Conservation (phyloP, 2,113 vertebrate genomes). For the Barbus barbus region DNA sequence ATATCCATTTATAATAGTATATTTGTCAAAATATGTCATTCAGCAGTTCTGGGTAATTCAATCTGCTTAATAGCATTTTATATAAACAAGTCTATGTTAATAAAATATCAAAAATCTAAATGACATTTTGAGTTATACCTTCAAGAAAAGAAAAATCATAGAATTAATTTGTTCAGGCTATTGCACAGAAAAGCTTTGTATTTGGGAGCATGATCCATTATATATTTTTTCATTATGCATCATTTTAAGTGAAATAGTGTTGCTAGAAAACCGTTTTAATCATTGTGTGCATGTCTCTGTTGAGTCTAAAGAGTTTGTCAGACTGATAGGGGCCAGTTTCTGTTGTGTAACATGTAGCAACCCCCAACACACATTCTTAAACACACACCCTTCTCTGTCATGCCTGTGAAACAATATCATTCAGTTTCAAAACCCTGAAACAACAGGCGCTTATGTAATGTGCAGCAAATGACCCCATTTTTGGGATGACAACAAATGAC, state of each 20-base stretch:
- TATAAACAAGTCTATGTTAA: background rate
- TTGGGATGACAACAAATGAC: slow-evolving; percentile 36
- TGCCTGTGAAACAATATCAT: slow-evolving; percentile 49
- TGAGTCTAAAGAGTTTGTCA: background rate
- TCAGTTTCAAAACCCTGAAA: slow-evolving; percentile 43
- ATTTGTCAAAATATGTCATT: background rate
- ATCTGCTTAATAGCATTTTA: no score
- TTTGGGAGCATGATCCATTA: background rate
- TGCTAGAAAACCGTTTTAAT: background rate
- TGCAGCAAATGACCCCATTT: slow-evolving; percentile 38
- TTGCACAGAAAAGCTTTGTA: background rate
- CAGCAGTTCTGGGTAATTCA: no score
- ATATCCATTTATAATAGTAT: slow-evolving; percentile 8
- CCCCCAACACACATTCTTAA: slow-evolving; percentile 30
- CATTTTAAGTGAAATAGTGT: background rate
- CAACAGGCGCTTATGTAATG: slow-evolving; percentile 55
- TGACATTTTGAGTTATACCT: background rate
- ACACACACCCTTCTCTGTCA: slow-evolving; percentile 53
- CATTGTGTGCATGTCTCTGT: background rate
- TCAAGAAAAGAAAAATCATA: no score
- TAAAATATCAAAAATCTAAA: background rate
- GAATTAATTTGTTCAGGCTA: background rate
- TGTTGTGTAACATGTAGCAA: slow-evolving; percentile 47
- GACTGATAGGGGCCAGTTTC: slow-evolving; percentile 37
- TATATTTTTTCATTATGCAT: background rate